phyloP scores from a whole-genome alignment of 2,113 vertebrate genomes.

The Grantiella picta region DNA sequence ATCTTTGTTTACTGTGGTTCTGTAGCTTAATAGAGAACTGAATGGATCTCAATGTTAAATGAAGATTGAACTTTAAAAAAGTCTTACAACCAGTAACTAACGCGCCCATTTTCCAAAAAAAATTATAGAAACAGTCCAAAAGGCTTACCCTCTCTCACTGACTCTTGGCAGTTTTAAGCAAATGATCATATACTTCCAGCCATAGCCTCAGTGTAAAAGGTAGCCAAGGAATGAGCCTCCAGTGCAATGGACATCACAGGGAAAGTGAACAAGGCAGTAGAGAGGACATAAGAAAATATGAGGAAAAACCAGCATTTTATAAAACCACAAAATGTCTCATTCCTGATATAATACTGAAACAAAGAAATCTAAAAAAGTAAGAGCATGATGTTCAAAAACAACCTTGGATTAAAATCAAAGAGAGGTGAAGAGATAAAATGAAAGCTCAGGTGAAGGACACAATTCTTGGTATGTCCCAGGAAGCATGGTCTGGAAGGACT shows the following conservation, averaged over 20 bases:
- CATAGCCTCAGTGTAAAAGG: not conserved
- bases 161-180: not conserved
- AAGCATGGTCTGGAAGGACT: not conserved
- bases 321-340: not conserved
- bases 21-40: not conserved
- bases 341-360: not conserved
- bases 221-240: rapidly evolving
- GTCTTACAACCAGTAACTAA: not conserved
- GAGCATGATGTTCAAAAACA: not conserved
- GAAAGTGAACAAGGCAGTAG: not conserved
- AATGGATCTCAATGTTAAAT: not conserved
- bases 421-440: not conserved
- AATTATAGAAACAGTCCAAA: not conserved
- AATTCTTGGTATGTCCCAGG: not conserved
- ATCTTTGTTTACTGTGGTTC: not conserved
- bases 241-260: not conserved
- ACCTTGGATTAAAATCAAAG: not conserved
- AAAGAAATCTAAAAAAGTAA: not conserved
- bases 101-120: not conserved
- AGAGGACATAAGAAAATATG: not conserved
- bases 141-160: not conserved
- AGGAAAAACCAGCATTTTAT: not conserved
- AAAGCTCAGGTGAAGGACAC: not conserved
- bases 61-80: not conserved
- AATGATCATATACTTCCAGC: not conserved